Conservation (phyloP, 2,113 vertebrate genomes). For the Hemiscyllium ocellatum region DNA sequence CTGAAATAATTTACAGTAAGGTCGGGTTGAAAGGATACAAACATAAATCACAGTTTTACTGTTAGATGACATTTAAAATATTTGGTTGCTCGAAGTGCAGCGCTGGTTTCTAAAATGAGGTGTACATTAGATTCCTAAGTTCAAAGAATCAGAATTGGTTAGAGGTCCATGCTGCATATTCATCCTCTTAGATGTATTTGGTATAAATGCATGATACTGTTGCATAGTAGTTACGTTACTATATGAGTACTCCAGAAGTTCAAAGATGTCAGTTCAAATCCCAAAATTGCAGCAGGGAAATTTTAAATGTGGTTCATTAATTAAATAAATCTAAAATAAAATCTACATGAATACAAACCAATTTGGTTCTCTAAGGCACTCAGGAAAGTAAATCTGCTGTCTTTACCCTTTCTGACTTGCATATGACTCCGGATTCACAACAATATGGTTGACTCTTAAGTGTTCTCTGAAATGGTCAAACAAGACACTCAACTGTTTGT, state of each 20-base stretch:
- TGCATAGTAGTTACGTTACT: background rate
- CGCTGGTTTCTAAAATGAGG: background rate
- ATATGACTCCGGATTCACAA: too few species aligned
- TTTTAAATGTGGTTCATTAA: too few species aligned
- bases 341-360: too few species aligned
- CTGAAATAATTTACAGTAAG: background rate
- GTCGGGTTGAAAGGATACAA: background rate
- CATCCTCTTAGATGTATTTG: background rate
- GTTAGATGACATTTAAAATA: background rate
- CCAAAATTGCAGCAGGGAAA: too few species aligned
- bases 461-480: too few species aligned
- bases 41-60: background rate
- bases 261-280: too few species aligned
- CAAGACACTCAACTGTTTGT: background rate
- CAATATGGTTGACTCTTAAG: too few species aligned
- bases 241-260: too few species aligned
- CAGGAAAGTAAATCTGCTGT: too few species aligned
- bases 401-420: too few species aligned
- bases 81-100: background rate
- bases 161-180: background rate
- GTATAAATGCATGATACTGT: background rate
- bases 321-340: too few species aligned
- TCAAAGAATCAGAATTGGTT: background rate
- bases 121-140: background rate
- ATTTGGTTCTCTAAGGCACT: too few species aligned